Conservation (phyloP, 1,140 invertebrate genomes). For the Gryllus bimaculatus region DNA sequence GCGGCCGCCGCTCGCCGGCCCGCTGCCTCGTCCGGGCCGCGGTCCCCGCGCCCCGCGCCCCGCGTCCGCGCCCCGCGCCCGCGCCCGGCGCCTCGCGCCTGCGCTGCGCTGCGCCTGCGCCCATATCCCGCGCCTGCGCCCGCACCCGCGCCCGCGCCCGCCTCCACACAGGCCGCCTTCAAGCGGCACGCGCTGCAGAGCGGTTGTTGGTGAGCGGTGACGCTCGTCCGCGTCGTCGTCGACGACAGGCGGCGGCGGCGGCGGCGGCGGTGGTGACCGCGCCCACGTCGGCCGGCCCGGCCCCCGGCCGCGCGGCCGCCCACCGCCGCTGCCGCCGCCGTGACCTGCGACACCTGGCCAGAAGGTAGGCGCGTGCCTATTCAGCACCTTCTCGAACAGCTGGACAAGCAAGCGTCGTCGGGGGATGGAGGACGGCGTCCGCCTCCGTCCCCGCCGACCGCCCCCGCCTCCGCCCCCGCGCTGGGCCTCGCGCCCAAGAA, state of each 20-base stretch:
- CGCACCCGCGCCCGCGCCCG: conserved; percentile 18
- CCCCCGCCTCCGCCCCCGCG: conserved; percentile 36
- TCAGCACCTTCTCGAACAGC: conserved; percentile 44
- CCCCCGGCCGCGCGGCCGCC: not conserved
- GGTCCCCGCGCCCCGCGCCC: conserved; percentile 24
- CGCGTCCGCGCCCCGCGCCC: conserved; percentile 21
- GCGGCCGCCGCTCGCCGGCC: conserved; percentile 52
- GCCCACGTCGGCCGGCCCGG: not conserved
- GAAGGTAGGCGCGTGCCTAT: conserved; percentile 58
- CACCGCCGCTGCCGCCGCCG: conserved; percentile 29
- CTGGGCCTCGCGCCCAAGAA: conserved; percentile 53
- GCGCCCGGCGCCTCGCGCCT: conserved; percentile 26
- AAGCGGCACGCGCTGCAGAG: conserved; percentile 32
- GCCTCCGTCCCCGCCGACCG: conserved; percentile 38
- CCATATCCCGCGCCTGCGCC: conserved; percentile 24
- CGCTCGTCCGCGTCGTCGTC: not conserved
- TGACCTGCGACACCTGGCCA: conserved; percentile 57
- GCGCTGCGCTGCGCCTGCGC: conserved; percentile 23
- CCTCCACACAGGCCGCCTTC: conserved; percentile 17
- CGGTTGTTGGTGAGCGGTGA: conserved; percentile 31
- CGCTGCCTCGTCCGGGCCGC: conserved; percentile 52
- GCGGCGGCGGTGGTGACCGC: not conserved
- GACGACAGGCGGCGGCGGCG: not conserved
- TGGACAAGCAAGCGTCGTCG: conserved; percentile 59
- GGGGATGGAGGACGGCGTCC: conserved; percentile 45